Percentiles rank a stretch among this genome's conserved stretches.
These are phyloP conservation scores for Chorisops tibialis DNA, from an alignment of 2,888 invertebrate species.

Conservation along the genomic window DNA sequence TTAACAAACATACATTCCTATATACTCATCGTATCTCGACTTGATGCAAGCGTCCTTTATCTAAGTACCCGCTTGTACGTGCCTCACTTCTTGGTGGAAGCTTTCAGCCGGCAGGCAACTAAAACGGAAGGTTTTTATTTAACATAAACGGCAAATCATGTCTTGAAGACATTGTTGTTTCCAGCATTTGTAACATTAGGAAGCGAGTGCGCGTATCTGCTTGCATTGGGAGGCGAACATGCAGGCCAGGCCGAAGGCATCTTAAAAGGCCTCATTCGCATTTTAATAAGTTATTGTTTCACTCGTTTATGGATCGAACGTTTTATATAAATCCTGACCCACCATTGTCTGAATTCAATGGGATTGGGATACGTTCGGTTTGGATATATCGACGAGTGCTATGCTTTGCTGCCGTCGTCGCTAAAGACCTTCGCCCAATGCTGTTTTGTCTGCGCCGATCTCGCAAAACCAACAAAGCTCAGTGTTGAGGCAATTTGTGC, in stretches of 20 bases:
- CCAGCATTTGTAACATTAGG: not conserved
- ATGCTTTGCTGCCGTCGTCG: too few relatives aligned
- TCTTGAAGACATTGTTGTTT: slow-evolving; percentile 7
- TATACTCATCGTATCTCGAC: too few relatives aligned
- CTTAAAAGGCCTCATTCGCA: slow-evolving; percentile 22
- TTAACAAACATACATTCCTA: too few relatives aligned
- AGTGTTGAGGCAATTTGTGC: slow-evolving; percentile 23
- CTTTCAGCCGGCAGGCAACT: too few relatives aligned
- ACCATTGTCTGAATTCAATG: slow-evolving; percentile 22
- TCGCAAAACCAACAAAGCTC: slow-evolving; percentile 5
- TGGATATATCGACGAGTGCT: not conserved
- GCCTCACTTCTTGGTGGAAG: too few relatives aligned
- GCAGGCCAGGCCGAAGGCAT: not conserved
- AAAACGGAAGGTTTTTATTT: slow-evolving; percentile 2
- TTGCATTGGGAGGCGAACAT: not conserved
- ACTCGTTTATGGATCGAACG: slow-evolving; percentile 17
- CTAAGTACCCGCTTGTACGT: too few relatives aligned
- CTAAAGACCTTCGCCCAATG: too few relatives aligned
- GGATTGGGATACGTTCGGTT: slow-evolving; percentile 1
- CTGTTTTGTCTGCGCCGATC: not conserved
- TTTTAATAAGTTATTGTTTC: slow-evolving; percentile 27
- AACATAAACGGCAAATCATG: not conserved
- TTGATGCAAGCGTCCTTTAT: too few relatives aligned
- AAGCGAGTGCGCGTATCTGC: not conserved
- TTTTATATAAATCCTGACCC: slow-evolving; percentile 12